These are phyloP conservation scores for Hirtodrosophila duncani DNA, from an alignment of 2,888 invertebrate species.

Conservation along the genomic window DNA sequence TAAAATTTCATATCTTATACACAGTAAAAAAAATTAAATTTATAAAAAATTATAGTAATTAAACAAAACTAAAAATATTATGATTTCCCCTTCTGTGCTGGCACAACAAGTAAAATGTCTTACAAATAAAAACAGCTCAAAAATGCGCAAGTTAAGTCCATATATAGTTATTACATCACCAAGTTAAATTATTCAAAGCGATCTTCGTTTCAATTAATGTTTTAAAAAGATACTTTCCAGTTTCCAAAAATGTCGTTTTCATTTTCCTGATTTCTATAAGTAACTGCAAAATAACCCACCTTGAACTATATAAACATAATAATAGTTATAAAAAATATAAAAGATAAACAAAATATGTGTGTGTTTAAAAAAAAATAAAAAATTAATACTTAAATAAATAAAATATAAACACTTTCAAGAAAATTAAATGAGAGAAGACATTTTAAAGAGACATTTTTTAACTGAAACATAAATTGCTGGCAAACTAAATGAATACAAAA, in stretches of 20 bases:
- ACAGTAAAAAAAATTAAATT: constrained; percentile 50
- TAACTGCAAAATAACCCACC: constrained; percentile 75
- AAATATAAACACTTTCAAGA: too few relatives aligned
- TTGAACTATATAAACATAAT: constrained; percentile 64
- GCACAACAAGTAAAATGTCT: too few relatives aligned
- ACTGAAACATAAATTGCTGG: constrained; percentile 37
- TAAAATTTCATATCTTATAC: constrained; percentile 71
- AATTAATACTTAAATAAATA: constrained; percentile 38
- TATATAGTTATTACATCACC: too few relatives aligned
- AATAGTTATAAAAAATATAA: constrained; percentile 27
- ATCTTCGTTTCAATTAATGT: constrained; percentile 59
- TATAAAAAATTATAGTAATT: constrained; percentile 44
- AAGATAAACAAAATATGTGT: constrained; percentile 22
- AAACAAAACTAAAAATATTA: constrained; percentile 34
- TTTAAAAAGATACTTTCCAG: constrained; percentile 20
- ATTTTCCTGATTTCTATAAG: constrained; percentile 44
- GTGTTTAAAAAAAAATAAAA: constrained; percentile 31
- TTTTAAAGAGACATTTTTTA: constrained; percentile 60
- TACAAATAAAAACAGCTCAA: too few relatives aligned
- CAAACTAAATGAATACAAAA: constrained; percentile 25
- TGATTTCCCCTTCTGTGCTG: too few relatives aligned
- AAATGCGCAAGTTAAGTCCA: too few relatives aligned
- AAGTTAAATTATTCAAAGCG: too few relatives aligned
- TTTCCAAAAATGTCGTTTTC: constrained; percentile 18
- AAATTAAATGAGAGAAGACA: constrained; percentile 30